Percentiles rank a stretch among this genome's conserved stretches.
Evolutionary conservation across 2,113 vertebrate genomes (phyloP).

Genomic region (Rhinolophus sinicus): DNA sequence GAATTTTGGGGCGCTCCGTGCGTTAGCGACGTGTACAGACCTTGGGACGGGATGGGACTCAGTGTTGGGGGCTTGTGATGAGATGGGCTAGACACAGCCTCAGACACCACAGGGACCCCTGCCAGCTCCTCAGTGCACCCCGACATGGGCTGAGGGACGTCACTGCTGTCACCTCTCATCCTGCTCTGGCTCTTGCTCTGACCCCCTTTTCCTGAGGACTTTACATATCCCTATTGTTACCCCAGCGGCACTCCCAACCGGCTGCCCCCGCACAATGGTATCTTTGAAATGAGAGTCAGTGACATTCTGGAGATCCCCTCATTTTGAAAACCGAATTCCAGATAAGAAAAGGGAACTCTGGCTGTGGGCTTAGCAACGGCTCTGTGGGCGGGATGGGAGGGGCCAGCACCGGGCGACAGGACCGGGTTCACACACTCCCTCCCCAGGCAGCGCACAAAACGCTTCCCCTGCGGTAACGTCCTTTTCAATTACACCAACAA

Average conservation of each 20-base stretch:
- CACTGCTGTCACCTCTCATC: background rate
- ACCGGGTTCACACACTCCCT: too few species aligned
- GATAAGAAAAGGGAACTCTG: background rate
- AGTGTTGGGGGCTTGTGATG: background rate
- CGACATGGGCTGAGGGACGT: rapidly evolving
- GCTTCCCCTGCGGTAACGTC: conserved; percentile 3
- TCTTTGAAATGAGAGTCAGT: background rate
- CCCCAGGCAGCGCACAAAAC: too few species aligned
- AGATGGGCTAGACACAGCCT: rapidly evolving
- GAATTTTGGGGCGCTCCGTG: background rate
- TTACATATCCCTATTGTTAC: background rate
- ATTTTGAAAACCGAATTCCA: background rate
- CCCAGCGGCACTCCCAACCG: rapidly evolving
- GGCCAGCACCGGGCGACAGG: too few species aligned
- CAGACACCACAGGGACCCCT: rapidly evolving
- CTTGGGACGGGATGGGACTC: background rate
- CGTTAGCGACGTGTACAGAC: background rate
- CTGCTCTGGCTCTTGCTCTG: background rate
- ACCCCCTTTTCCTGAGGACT: background rate
- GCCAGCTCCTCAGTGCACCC: rapidly evolving
- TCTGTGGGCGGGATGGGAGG: background rate
- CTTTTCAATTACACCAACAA: conserved; percentile 9
- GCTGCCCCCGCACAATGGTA: rapidly evolving
- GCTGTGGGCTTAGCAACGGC: background rate
- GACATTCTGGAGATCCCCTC: background rate